A percentile compares a stretch with the other conserved stretches of the same genome.
phyloP scores from a whole-genome alignment of 2,113 vertebrate genomes.

The Cyprinodon tularosa region DNA sequence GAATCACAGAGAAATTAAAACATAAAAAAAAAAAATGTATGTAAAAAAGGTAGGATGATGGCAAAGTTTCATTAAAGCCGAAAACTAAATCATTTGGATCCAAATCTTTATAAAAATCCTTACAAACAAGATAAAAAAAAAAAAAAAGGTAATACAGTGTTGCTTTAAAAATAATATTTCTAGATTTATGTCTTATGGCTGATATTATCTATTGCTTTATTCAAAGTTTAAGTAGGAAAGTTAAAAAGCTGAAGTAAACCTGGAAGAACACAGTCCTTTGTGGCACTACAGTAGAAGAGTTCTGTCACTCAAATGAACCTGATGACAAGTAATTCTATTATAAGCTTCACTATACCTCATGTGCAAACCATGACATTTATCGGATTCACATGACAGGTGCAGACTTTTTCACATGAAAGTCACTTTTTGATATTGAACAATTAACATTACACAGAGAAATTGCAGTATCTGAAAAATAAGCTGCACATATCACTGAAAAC shows the following conservation, averaged over 20 bases:
- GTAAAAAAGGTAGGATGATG: neutral
- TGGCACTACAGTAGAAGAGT: neutral
- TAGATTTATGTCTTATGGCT: neutral
- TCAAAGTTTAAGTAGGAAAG: neutral
- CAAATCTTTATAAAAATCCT: neutral
- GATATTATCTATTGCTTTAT: neutral
- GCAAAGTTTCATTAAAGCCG: neutral
- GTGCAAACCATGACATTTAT: neutral
- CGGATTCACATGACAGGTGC: neutral
- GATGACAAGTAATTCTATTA: neutral
- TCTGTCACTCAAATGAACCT: neutral
- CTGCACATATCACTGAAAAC: too few relatives aligned
- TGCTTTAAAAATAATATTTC: neutral
- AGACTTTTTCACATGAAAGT: neutral
- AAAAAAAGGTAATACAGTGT: neutral
- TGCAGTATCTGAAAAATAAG: neutral
- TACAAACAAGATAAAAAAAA: neutral
- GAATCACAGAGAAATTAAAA: neutral
- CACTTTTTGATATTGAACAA: neutral
- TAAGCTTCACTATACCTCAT: neutral
- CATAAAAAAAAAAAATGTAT: neutral
- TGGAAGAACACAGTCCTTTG: neutral
- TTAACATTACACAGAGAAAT: neutral
- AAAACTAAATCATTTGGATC: neutral
- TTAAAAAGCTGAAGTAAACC: too few relatives aligned